These are phyloP conservation scores for Monochamus saltuarius DNA, from an alignment of 1,140 invertebrate species.

Conservation along the genomic window DNA sequence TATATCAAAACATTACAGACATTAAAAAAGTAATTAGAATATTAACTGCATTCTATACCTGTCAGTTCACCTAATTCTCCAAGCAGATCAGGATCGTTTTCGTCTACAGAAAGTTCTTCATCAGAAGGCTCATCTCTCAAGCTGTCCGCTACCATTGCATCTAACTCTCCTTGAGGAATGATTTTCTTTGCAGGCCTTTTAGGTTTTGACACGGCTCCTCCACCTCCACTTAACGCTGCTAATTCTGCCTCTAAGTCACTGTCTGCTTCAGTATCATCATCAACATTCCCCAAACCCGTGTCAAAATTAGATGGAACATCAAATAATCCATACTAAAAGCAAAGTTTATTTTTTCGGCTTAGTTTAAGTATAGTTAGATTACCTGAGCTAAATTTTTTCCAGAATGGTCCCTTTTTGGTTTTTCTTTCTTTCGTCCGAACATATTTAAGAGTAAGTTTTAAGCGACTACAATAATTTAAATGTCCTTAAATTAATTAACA, in stretches of 20 bases:
- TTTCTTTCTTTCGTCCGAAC: conserved; percentile 47
- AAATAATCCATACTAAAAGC: conserved; percentile 71
- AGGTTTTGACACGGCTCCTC: conserved; percentile 42
- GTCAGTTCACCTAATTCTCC: conserved; percentile 67
- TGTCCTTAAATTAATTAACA: no score
- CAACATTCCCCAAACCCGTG: conserved; percentile 46
- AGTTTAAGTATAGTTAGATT: conserved; percentile 4
- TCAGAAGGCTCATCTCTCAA: conserved; percentile 72
- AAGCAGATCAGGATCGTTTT: conserved; percentile 72
- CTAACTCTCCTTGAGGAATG: conserved; percentile 56
- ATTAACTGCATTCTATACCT: conserved; percentile 49
- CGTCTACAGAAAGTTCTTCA: conserved; percentile 68
- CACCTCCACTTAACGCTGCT: conserved; percentile 66
- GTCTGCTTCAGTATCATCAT: conserved; percentile 66
- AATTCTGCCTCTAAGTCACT: conserved; percentile 86
- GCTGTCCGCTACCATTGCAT: conserved; percentile 73
- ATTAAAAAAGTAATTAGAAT: not conserved
- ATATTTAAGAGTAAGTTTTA: no score
- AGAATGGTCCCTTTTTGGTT: conserved; percentile 51
- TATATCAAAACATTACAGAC: not conserved
- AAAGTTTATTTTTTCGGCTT: not conserved
- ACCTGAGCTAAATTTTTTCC: conserved; percentile 54
- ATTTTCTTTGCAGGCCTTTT: conserved; percentile 57
- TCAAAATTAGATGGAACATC: conserved; percentile 66
- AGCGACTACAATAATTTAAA: no score